Conservation (phyloP, 2,888 invertebrate species). For the Caenorhabditis auriculariae region DNA sequence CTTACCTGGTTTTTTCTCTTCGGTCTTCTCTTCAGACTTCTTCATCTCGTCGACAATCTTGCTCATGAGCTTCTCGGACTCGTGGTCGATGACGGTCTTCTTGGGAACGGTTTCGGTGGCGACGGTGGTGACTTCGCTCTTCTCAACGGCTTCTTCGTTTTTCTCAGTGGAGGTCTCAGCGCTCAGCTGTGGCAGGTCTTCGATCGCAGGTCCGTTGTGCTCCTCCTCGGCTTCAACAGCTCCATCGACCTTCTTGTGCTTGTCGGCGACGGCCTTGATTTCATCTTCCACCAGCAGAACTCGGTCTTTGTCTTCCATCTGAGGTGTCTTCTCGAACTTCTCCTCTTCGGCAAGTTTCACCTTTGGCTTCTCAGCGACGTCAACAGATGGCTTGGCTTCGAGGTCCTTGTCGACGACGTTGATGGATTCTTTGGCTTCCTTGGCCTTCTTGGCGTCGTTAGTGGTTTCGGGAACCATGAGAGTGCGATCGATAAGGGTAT, state of each 20-base stretch:
- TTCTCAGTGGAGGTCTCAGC: too few species aligned
- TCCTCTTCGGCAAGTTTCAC: not conserved
- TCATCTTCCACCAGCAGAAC: constrained; percentile 6
- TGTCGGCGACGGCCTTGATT: constrained; percentile 5
- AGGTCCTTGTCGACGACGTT: not conserved
- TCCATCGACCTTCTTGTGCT: constrained; percentile 1
- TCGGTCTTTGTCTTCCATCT: constrained; percentile 1
- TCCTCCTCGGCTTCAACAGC: constrained; percentile 5
- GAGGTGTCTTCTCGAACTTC: constrained; percentile 1
- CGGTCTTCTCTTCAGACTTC: constrained; percentile 17
- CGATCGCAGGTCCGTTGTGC: too few species aligned
- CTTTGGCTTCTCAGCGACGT: not conserved
- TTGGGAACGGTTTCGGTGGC: constrained; percentile 9
- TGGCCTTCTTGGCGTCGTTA: not conserved
- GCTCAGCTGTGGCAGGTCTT: too few species aligned
- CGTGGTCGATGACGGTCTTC: constrained; percentile 10
- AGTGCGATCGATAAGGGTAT: constrained; percentile 2
- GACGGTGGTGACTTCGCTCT: not conserved
- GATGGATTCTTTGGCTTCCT: not conserved
- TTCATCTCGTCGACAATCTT: constrained; percentile 13
- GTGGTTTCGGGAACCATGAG: not conserved
- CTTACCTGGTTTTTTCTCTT: too few species aligned
- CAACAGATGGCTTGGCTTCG: not conserved
- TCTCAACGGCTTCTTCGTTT: constrained; percentile 6
- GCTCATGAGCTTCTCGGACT: constrained; percentile 8